A percentile compares a stretch with the other conserved stretches of the same genome.
Conservation (phyloP, 2,113 vertebrate genomes). For the Andinoacara biseriatus region DNA sequence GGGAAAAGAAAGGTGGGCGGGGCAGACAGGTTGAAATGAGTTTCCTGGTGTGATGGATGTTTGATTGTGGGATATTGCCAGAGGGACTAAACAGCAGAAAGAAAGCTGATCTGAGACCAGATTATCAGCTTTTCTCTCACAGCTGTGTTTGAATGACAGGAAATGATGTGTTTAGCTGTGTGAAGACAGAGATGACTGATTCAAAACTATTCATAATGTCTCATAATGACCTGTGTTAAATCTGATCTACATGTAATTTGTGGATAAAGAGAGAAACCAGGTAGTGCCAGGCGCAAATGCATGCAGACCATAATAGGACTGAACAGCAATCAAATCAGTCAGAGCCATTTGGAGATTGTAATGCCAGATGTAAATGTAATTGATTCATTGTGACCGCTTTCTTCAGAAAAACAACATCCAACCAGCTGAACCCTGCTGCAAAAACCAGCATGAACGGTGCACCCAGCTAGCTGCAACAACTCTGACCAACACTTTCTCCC, state of each 20-base stretch:
- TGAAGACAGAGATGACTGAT: neutral
- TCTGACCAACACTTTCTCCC: neutral
- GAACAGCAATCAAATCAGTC: neutral
- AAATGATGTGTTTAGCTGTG: neutral
- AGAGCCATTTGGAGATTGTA: neutral
- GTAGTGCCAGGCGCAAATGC: neutral
- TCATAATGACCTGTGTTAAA: neutral
- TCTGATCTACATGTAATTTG: neutral
- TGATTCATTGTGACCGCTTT: neutral
- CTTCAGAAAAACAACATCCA: neutral
- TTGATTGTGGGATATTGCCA: conserved; percentile 21
- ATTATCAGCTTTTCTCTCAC: neutral
- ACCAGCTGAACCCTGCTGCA: neutral
- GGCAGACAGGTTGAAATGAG: neutral
- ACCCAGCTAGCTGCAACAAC: neutral
- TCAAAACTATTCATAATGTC: neutral
- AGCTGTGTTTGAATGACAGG: neutral
- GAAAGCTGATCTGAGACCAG: conserved; percentile 1
- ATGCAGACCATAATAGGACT: neutral
- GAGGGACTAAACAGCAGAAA: conserved; percentile 21
- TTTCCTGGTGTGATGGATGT: neutral
- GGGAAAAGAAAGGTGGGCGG: conserved; percentile 55
- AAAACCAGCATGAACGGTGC: neutral
- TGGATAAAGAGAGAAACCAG: neutral
- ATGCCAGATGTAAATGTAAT: neutral